Percentiles rank a stretch among this genome's conserved stretches.
These are phyloP conservation scores for Hyperoplus immaculatus DNA, from an alignment of 2,797 vertebrate species.

Conservation along the genomic window DNA sequence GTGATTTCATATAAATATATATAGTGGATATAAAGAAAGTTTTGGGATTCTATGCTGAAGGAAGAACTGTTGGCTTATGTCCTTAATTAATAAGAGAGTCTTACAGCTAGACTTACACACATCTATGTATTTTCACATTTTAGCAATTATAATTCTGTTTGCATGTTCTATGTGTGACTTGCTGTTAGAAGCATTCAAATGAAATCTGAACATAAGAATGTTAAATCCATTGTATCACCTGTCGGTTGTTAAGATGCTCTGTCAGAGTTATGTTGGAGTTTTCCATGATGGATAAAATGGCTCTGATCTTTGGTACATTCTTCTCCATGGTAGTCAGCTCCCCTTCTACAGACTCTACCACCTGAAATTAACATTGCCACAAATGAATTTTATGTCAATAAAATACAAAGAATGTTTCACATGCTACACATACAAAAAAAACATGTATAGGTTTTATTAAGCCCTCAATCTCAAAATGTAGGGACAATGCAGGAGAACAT, in stretches of 20 bases:
- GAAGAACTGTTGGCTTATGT: not conserved
- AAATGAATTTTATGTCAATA: not conserved
- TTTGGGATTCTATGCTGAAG: not conserved
- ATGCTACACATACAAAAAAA: not conserved
- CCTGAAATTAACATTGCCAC: conserved; percentile 75
- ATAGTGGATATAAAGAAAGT: not conserved
- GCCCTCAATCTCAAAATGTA: conserved; percentile 1
- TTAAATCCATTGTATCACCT: conserved; percentile 79
- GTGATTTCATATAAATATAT: not conserved
- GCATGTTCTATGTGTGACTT: not conserved
- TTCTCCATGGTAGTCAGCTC: conserved; percentile 92
- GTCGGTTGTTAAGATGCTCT: conserved; percentile 89
- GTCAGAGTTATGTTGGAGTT: conserved; percentile 82
- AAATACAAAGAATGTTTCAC: not conserved
- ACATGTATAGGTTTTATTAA: not conserved
- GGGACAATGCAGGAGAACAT: not conserved
- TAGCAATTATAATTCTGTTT: not conserved
- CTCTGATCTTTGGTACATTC: conserved; percentile 88
- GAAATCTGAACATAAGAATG: not conserved
- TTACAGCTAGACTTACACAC: not conserved
- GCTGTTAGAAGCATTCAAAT: not conserved
- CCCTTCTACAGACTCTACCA: conserved; percentile 88
- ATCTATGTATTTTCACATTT: not conserved
- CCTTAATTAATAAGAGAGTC: not conserved
- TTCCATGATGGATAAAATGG: conserved; percentile 89